A percentile compares a stretch with the other conserved stretches of the same genome.
Conservation (phyloP, 53 echinoderm and acorn worm genomes). For the Zoroaster sp. region DNA sequence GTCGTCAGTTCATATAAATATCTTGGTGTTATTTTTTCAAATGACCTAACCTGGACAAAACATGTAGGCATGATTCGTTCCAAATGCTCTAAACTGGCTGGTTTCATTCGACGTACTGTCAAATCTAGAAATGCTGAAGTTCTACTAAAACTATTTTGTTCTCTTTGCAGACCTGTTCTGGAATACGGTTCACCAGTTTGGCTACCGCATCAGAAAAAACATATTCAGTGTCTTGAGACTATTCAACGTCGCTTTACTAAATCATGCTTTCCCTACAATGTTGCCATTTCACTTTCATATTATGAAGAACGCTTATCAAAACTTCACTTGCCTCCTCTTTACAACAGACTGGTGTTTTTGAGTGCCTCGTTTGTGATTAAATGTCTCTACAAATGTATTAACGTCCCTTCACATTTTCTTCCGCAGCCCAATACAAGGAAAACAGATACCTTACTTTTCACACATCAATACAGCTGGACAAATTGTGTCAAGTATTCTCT, state of each 20-base stretch:
- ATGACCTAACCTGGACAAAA: constrained; percentile 7
- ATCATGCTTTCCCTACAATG: constrained; percentile 1
- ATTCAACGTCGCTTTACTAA: constrained; percentile 14
- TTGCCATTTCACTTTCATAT: constrained; percentile 19
- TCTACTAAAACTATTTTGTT: not conserved
- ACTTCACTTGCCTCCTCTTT: constrained; percentile 1
- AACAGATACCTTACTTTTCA: not conserved
- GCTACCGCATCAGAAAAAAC: constrained; percentile 25
- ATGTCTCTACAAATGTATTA: not conserved
- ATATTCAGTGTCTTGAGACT: constrained; percentile 19
- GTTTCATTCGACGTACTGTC: not conserved
- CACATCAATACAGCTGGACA: not conserved
- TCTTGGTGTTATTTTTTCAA: not conserved
- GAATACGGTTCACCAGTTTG: not conserved
- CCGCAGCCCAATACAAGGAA: not conserved
- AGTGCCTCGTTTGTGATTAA: not conserved
- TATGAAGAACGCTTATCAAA: constrained; percentile 7
- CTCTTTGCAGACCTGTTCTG: not conserved
- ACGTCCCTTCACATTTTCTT: not conserved
- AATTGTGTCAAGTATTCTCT: no score
- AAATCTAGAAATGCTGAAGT: not conserved
- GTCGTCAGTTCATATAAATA: not conserved
- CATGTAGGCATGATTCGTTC: not conserved
- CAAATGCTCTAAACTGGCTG: no score
- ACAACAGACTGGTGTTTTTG: not conserved